These are phyloP conservation scores for Epinotia brunnichana DNA, from an alignment of 2,888 invertebrate species.

Conservation along the genomic window DNA sequence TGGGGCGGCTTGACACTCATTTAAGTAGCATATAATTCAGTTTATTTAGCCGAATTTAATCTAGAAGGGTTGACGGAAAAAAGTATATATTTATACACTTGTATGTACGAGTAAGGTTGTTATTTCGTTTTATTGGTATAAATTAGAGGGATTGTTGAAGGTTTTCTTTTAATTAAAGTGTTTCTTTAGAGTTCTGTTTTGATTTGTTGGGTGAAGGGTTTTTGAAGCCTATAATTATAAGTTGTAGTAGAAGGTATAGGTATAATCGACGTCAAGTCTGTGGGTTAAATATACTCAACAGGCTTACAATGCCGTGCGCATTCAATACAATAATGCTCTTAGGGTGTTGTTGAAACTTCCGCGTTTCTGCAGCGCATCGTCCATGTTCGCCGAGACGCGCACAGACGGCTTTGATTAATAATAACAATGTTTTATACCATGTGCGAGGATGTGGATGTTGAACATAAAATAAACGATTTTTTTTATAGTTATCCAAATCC, in stretches of 20 bases:
- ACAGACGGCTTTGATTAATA: no score
- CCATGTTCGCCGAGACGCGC: no score
- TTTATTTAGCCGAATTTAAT: constrained; percentile 84
- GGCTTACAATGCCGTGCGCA: no score
- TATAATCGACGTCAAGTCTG: no score
- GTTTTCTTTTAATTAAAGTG: constrained; percentile 67
- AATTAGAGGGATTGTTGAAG: constrained; percentile 74
- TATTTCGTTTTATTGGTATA: constrained; percentile 76
- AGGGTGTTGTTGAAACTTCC: no score
- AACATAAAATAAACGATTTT: no score
- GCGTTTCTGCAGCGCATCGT: no score
- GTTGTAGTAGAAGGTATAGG: neutral
- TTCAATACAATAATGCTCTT: no score
- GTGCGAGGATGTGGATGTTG: no score
- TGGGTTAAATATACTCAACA: no score
- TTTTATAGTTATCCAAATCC: no score
- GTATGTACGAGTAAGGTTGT: constrained; percentile 49
- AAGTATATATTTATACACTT: constrained; percentile 50
- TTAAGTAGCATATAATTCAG: constrained; percentile 89
- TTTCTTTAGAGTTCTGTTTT: constrained; percentile 18
- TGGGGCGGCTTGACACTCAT: constrained; percentile 83
- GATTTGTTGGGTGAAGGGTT: neutral
- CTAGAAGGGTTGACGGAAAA: constrained; percentile 62
- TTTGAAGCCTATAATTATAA: neutral
- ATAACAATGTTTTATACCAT: no score